Percentiles rank a stretch among this genome's conserved stretches.
Evolutionary conservation across 2,113 vertebrate genomes (phyloP).

Genomic region (Megaceryle torquata): DNA sequence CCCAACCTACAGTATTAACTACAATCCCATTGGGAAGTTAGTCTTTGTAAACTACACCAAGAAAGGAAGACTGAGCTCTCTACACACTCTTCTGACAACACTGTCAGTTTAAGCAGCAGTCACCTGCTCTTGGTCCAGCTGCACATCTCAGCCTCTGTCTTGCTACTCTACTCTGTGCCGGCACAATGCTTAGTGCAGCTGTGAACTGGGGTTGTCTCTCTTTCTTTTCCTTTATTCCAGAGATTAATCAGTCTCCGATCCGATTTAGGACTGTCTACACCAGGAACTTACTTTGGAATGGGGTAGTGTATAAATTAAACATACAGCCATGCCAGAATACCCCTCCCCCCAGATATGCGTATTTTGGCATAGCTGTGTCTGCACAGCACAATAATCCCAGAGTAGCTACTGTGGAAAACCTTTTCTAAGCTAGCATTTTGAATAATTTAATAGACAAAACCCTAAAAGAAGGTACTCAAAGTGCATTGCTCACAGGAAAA

Average conservation of each 20-base stretch:
- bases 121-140: background rate
- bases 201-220: background rate
- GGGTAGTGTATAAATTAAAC: accelerated
- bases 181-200: background rate
- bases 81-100: background rate
- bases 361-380: background rate
- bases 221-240: background rate
- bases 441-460: background rate
- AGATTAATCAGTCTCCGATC: background rate
- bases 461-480: background rate
- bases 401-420: background rate
- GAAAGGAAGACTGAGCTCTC: background rate
- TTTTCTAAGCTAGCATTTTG: background rate
- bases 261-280: background rate
- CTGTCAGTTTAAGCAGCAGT: background rate
- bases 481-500: background rate
- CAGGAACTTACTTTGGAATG: background rate
- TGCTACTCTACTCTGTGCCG: background rate
- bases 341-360: accelerated
- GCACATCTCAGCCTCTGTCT: background rate
- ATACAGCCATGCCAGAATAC: background rate
- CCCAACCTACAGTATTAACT: background rate
- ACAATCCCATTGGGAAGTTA: background rate
- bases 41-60: background rate
- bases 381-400: background rate